Base-by-base conservation (phyloP, 2,797 vertebrate genomes). In the Etheostoma perlongum region DNA sequence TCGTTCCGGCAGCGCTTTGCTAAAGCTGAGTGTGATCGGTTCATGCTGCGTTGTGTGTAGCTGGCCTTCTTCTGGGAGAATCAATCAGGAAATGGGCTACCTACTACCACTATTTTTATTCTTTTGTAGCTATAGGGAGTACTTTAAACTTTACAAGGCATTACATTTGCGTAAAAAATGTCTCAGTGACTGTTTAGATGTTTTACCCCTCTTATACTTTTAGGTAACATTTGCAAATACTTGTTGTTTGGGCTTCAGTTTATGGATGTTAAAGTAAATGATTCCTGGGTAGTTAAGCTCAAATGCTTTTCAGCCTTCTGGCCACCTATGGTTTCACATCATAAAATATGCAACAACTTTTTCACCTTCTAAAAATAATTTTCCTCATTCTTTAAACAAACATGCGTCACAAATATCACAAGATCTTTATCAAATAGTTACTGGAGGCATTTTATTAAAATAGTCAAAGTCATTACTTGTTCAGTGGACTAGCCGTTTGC, bases 281-380 rank as follows among this genome's bases (percentile, higher is more conserved):
- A 30, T 62, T 47, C 57, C 46, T 11, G 2, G 5, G 19, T 61
- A 15, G 6, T 33, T 10, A 55, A 58, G 52, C 48, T 54, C 10
- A 30, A 19, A 54, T 59, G 8, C 6, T 44, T 72, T 55, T 64
- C 23, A 33, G 33, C 48, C 52, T 12, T 71, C 9, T 7, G 46
- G 51, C 5, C 14, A 21, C 19, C 3, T 16, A 47, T 52, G 14
- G 18, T 62, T 42, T 49, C 19, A 40, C 40, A 67, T 6, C 21
- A 67, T 74, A 47, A 67, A 36, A 61, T 30, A n/a, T 72, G 19
- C 49, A 60, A 33, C 55, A 6, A 21, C 21, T 36, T 63, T 13
- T 53, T 13, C 51, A 52, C 18, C 36, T 49, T 58, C 2, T 49
- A 48, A 62, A 33, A 69, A 55, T 19, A 3, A 19, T 70, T 65